Evolutionary conservation across 2,888 invertebrate genomes (phyloP).

Genomic region (Alloplasta piceator): DNA sequence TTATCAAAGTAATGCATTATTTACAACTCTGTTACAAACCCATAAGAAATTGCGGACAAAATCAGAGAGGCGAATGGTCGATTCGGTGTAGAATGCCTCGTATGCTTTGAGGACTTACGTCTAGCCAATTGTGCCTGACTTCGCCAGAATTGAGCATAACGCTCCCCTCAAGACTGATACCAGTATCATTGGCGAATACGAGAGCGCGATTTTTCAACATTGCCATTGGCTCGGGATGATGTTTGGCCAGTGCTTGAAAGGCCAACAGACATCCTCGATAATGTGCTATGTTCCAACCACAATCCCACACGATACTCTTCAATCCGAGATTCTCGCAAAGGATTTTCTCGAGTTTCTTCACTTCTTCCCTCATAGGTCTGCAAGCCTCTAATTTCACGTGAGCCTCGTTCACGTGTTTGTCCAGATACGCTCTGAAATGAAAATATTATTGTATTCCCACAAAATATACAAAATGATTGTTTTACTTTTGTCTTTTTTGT

Average conservation of each 20-base stretch:
- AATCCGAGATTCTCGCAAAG: conserved; percentile 86
- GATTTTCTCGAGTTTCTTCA: conserved; percentile 86
- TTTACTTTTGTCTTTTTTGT: background rate
- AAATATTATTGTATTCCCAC: background rate
- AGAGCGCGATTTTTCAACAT: conserved; percentile 90
- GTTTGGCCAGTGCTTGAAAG: conserved; percentile 89
- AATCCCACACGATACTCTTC: conserved; percentile 89
- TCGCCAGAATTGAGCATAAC: conserved; percentile 96
- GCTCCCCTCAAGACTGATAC: conserved; percentile 95
- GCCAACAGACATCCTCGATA: conserved; percentile 95
- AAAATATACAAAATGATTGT: background rate
- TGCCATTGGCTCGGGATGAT: conserved; percentile 89
- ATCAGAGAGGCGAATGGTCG: no score
- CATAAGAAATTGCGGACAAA: no score
- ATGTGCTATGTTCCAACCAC: conserved; percentile 95
- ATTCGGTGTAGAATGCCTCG: no score
- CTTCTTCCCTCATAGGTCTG: conserved; percentile 89
- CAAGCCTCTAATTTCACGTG: conserved; percentile 87
- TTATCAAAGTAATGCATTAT: no score
- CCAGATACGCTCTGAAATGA: conserved; percentile 88
- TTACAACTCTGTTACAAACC: no score
- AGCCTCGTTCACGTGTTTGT: conserved; percentile 88
- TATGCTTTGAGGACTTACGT: conserved; percentile 86
- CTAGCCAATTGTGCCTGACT: conserved; percentile 96
- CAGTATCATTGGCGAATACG: conserved; percentile 95